Evolutionary conservation across 2,888 invertebrate species (phyloP), one percentile per base, ranked within the genome.

Genomic region (Alloscopus bannaensis): DNA sequence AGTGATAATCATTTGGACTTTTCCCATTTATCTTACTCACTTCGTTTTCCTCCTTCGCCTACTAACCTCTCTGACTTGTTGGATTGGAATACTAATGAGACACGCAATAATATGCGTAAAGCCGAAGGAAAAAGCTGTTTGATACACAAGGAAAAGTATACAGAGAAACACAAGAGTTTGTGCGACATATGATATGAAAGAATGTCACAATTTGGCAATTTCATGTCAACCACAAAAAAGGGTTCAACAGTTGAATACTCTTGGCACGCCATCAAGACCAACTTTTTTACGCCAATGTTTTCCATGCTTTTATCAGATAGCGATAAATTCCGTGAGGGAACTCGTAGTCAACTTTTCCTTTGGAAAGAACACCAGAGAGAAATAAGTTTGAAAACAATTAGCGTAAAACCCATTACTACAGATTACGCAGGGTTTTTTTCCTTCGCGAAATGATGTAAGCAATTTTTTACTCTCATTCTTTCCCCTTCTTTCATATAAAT

Each of bases 171-270:
- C 22, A 6, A 4, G 20, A 47, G n/a, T n/a, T n/a, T 65, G 26
- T 8, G 22, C n/a, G 13, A 22, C 68, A 52, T 20, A 57, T 29
- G 45, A 45, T 66, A 76, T 68, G 76, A 68, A 47, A 28, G 62
- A 69, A 77, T 60, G 77, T 77, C 68, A 77, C 76, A 77, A 77
- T 77, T 77, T 70, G 64, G 69, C 77, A 77, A 62, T 70, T 77
- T 62, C 64, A 47, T 29, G 64, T 77, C 77, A 70, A 77, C 70
- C 70, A 47, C 70, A 55, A 64, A 70, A 68, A 60, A 50, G 70
- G 62, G 70, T 31, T 77, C 77, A 77, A 77, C 77, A 77, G 77
- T 77, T 77, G 77, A 77, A 52, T 76, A 60, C 62, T 76, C 68
- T 70, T 77, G 77, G 77, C 77, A 77, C 40, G 18, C 22, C 64